Evolutionary conservation across 2,888 invertebrate genomes (phyloP).

Genomic region (Arenicola marina): DNA sequence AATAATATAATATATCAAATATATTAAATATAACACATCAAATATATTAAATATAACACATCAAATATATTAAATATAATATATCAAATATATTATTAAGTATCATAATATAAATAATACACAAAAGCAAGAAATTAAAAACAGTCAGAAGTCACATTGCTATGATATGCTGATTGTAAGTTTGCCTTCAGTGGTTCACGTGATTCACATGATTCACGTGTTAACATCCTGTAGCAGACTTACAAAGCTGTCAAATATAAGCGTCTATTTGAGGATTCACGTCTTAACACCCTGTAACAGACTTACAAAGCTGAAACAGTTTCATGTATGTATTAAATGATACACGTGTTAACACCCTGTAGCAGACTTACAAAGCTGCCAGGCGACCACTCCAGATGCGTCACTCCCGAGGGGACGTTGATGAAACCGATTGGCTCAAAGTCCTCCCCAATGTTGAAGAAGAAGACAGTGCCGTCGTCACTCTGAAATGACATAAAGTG

Average conservation of each 20-base stretch:
- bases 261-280: too few relatives aligned
- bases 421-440: constrained; percentile 60
- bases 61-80: neutral
- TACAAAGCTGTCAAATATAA: constrained; percentile 51
- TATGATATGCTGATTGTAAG: too few relatives aligned
- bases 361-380: constrained; percentile 48
- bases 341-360: too few relatives aligned
- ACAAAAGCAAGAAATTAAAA: too few relatives aligned
- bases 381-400: constrained; percentile 57
- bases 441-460: constrained; percentile 48
- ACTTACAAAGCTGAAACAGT: too few relatives aligned
- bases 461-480: constrained; percentile 58
- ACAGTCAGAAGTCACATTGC: too few relatives aligned
- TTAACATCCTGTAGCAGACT: constrained; percentile 30
- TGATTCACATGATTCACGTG: too few relatives aligned
- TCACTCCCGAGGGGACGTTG: constrained; percentile 48
- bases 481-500: constrained; percentile 45
- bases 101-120: too few relatives aligned
- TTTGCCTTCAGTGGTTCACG: too few relatives aligned
- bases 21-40: neutral
- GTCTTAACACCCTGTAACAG: too few relatives aligned
- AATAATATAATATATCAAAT: neutral
- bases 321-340: too few relatives aligned
- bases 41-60: neutral
- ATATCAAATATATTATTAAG: too few relatives aligned